These are phyloP conservation scores for Pardosa pseudoannulata DNA, from an alignment of 2,888 invertebrate species.

Conservation along the genomic window DNA sequence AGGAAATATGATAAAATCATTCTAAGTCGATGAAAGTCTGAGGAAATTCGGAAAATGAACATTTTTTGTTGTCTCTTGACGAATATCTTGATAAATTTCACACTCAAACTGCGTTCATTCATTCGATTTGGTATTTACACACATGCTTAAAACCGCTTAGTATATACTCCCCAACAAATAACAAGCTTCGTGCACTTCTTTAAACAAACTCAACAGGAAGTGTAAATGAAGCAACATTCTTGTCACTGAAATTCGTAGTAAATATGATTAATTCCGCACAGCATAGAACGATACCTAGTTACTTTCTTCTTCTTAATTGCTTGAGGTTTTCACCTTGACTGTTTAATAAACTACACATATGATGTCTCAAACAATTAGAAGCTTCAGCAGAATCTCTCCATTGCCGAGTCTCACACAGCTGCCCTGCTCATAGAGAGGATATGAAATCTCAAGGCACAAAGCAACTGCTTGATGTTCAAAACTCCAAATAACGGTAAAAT, in stretches of 20 bases:
- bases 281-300: conserved; percentile 27
- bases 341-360: neutral
- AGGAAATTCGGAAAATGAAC: conserved; percentile 57
- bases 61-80: conserved; percentile 20
- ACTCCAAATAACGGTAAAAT: conserved; percentile 3
- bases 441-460: conserved; percentile 61
- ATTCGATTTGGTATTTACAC: neutral
- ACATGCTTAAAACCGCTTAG: conserved; percentile 9
- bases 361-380: conserved; percentile 32
- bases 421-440: conserved; percentile 42
- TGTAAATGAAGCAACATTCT: conserved; percentile 27
- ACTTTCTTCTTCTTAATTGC: conserved; percentile 38
- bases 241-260: neutral
- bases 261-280: conserved; percentile 2
- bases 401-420: conserved; percentile 38
- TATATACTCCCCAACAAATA: conserved; percentile 13
- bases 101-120: neutral
- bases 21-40: conserved; percentile 43
- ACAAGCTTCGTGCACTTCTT: conserved; percentile 25
- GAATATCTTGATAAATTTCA: neutral
- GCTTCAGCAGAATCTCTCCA: conserved; percentile 20
- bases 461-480: conserved; percentile 55
- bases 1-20: conserved; percentile 29
- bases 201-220: conserved; percentile 13
- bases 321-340: conserved; percentile 49